A percentile compares a stretch with the other conserved stretches of the same genome.
These are phyloP conservation scores for Microhierax caerulescens DNA, from an alignment of 2,797 vertebrate species.

Conservation along the genomic window DNA sequence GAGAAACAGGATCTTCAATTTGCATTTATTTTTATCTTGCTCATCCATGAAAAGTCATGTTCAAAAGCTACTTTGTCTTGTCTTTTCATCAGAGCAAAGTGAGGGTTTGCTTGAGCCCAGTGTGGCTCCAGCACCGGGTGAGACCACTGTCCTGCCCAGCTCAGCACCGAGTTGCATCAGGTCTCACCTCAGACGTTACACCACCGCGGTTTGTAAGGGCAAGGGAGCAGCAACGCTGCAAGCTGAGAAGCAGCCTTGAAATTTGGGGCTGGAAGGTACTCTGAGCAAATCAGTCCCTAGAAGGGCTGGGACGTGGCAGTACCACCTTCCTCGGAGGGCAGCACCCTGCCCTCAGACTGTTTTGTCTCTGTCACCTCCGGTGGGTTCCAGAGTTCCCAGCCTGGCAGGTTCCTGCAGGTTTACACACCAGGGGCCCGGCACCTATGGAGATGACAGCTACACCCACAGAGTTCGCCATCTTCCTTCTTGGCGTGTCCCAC, in stretches of 20 bases:
- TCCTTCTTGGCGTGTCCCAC: not conserved
- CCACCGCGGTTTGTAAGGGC: not conserved
- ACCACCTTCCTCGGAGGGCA: not conserved
- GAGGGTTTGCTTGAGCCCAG: not conserved
- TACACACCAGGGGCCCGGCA: not conserved
- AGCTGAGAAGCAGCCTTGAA: not conserved
- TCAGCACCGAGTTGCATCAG: not conserved
- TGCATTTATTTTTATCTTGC: conserved; percentile 66
- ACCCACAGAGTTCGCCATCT: not conserved
- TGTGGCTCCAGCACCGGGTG: not conserved
- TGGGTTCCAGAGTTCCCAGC: not conserved
- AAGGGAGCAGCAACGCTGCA: not conserved
- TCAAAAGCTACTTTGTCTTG: conserved; percentile 3
- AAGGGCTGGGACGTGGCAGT: not conserved
- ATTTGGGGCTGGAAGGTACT: not conserved
- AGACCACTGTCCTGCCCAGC: not conserved
- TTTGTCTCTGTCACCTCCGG: not conserved
- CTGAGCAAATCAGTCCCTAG: too few species aligned
- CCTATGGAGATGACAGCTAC: not conserved
- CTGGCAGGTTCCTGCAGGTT: not conserved
- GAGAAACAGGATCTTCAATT: conserved; percentile 61
- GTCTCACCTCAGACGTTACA: not conserved
- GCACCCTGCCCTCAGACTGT: not conserved
- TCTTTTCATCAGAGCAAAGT: not conserved
- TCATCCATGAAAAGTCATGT: not conserved